Evolutionary conservation across 2,797 vertebrate genomes (phyloP), one percentile per base, ranked within the genome.

Genomic region (Anabas testudineus): DNA sequence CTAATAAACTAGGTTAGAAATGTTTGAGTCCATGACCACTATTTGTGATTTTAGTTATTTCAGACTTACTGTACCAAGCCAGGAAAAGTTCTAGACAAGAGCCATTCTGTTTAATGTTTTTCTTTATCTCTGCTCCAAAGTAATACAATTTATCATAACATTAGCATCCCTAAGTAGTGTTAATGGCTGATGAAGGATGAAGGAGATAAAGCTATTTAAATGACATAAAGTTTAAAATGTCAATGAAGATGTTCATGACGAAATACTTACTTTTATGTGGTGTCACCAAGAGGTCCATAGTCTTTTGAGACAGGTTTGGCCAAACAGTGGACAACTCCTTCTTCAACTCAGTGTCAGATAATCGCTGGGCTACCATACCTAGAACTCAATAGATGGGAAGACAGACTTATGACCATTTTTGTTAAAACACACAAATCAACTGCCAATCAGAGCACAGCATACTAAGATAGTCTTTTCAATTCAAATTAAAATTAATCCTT

Each of bases 231-330:
- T n/a, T 28, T 5, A 5, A 28, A 28, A 28, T 28, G 32, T 34
- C 34, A 2, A 34, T 7, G 32, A 34, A 34, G 34, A 34, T 34
- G 9, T 34, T 34, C 34, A 9, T 42, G 16, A n/a, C 16, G 14
- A 49, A 15, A 39, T 28, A 5, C 94, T 95, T 90, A 98, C 97
- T 93, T 93, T 96, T 98, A 81, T 98, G 97, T 66, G 97, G 97
- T 0, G 97, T 97, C 73, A 98, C 97, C 85, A 99, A 80, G 48
- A 99, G 86, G 83, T 97, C 96, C 93, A 98, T 88, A 6, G 95
- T 97, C 91, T 98, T 99, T 84, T 96, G 96, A 46, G 97, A 97
- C 12, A 99, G 94, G 62, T 92, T 98, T 62, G 97, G 95, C 97
- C 97, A 99, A 76, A 99, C 96, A 0, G 95, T 92, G 0, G 95